phyloP scores from a whole-genome alignment of 2,888 invertebrate genomes.

The Drosophila mayaguana region DNA sequence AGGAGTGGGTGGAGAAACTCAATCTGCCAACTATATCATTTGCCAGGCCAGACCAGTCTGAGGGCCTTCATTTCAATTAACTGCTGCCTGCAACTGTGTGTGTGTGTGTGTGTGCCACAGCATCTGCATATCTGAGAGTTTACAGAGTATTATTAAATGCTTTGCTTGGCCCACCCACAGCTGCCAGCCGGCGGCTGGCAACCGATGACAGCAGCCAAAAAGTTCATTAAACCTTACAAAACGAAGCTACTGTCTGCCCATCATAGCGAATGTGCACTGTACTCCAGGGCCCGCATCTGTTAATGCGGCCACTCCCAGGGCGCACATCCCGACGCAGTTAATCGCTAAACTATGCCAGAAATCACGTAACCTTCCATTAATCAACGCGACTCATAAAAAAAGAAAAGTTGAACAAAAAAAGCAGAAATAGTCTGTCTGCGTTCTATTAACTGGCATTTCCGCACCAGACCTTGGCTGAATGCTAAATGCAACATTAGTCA shows the following conservation, averaged over 20 bases:
- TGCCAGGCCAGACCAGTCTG: not conserved
- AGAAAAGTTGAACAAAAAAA: conserved; percentile 3
- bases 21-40: conserved; percentile 36
- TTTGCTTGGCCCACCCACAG: conserved; percentile 54
- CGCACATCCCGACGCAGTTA: conserved; percentile 47
- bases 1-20: too few relatives aligned
- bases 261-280: conserved; percentile 9
- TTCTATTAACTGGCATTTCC: conserved; percentile 73
- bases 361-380: conserved; percentile 76
- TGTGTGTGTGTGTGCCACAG: conserved; percentile 2
- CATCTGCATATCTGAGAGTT: conserved; percentile 27
- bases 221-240: conserved; percentile 50
- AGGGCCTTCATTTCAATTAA: conserved; percentile 50
- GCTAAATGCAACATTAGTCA: conserved; percentile 76
- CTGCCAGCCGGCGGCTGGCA: not conserved
- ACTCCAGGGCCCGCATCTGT: conserved; percentile 56
- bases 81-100: conserved; percentile 13
- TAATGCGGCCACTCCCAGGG: conserved; percentile 24
- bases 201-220: conserved; percentile 37
- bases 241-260: conserved; percentile 18
- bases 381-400: conserved; percentile 67
- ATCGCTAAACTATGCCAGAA: conserved; percentile 74
- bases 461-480: conserved; percentile 43
- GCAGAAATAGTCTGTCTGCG: conserved; percentile 35
- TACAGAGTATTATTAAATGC: conserved; percentile 57